phyloP scores from a whole-genome alignment of 2,888 invertebrate genomes.

The Zygogramma bicolorata region DNA sequence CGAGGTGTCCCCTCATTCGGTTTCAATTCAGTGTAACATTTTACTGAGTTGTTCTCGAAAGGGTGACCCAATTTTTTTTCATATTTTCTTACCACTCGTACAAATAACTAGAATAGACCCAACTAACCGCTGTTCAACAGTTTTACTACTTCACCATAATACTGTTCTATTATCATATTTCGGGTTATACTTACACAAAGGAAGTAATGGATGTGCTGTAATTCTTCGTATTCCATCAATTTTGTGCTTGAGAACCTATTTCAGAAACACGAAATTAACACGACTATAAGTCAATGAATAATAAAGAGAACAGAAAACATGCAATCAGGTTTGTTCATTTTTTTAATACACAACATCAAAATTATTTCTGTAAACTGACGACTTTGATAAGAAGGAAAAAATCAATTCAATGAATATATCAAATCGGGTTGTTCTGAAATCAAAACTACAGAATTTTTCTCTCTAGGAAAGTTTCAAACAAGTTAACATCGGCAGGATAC shows the following conservation, averaged over 20 bases:
- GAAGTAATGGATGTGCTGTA: conserved; percentile 95
- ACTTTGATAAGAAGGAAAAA: background rate
- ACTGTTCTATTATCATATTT: background rate
- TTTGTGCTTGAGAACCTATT: conserved; percentile 92
- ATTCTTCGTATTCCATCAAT: conserved; percentile 95
- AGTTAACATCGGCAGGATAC: no score
- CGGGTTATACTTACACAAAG: conserved; percentile 86
- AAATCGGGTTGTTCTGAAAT: no score
- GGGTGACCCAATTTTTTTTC: no score
- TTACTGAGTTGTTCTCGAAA: no score
- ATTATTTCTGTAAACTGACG: background rate
- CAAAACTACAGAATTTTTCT: no score
- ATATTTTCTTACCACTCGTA: no score
- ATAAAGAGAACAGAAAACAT: background rate
- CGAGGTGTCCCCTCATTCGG: no score
- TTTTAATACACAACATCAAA: background rate
- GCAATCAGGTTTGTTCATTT: background rate
- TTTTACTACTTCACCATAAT: no score
- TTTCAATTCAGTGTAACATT: no score
- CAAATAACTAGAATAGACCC: no score
- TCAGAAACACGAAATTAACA: conserved; percentile 48
- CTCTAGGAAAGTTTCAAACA: no score
- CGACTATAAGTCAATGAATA: conserved; percentile 15
- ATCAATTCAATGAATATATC: background rate
- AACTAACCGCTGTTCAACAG: no score